These are phyloP conservation scores for Boloria euphrosyne DNA, from an alignment of 2,888 invertebrate species.

Conservation along the genomic window DNA sequence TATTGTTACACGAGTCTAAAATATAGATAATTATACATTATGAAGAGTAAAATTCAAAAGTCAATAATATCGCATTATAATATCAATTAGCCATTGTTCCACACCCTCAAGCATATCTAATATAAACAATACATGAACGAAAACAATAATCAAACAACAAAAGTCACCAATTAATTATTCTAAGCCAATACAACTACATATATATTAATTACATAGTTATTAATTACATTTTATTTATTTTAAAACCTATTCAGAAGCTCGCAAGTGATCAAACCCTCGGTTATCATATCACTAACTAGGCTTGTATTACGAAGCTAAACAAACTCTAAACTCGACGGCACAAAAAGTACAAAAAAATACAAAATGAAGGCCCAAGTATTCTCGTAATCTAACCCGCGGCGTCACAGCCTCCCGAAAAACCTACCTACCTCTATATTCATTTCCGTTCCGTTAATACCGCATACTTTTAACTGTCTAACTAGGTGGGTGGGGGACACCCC, in stretches of 20 bases:
- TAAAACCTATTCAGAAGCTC: not conserved
- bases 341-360: constrained; percentile 48
- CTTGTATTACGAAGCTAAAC: constrained; percentile 36
- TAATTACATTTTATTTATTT: not conserved
- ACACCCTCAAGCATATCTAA: constrained; percentile 9
- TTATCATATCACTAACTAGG: constrained; percentile 17
- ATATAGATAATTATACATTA: too few relatives aligned
- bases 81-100: too few relatives aligned
- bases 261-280: constrained; percentile 13
- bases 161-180: not conserved
- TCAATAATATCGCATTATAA: too few relatives aligned
- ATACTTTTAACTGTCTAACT: constrained; percentile 83
- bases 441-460: constrained; percentile 83
- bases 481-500: constrained; percentile 58
- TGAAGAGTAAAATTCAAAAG: too few relatives aligned
- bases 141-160: constrained; percentile 3
- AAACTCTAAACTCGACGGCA: constrained; percentile 43
- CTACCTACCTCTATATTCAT: constrained; percentile 80
- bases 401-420: constrained; percentile 75
- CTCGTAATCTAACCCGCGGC: constrained; percentile 78
- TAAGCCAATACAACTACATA: constrained; percentile 6
- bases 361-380: constrained; percentile 71
- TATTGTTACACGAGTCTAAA: too few relatives aligned
- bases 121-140: constrained; percentile 6
- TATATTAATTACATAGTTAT: constrained; percentile 12